phyloP scores from a whole-genome alignment of 2,797 vertebrate species.

The Crax fasciolata region DNA sequence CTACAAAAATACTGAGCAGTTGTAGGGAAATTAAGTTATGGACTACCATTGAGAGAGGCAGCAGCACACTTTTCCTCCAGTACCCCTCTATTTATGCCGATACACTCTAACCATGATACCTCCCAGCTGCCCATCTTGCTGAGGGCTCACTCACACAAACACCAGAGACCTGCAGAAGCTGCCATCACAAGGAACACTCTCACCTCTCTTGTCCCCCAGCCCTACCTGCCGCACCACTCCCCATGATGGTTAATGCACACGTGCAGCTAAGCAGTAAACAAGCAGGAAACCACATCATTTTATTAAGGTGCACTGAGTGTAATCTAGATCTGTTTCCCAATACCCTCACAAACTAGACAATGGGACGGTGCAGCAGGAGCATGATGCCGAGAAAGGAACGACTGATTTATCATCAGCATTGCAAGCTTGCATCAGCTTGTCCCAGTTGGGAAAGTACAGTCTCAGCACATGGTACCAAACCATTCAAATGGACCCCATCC shows the following conservation, averaged over 20 bases:
- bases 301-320: not conserved
- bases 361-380: not conserved
- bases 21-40: not conserved
- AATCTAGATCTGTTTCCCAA: not conserved
- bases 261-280: not conserved
- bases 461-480: not conserved
- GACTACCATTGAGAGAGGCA: not conserved
- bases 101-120: not conserved
- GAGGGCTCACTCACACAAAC: not conserved
- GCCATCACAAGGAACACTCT: not conserved
- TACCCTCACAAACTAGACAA: not conserved
- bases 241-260: accelerated
- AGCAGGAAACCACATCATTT: not conserved
- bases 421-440: not conserved
- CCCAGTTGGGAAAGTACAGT: not conserved
- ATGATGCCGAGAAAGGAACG: not conserved
- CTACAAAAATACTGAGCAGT: not conserved
- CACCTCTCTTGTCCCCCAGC: not conserved
- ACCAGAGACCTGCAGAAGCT: not conserved
- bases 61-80: not conserved
- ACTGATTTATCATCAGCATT: not conserved
- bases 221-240: not conserved
- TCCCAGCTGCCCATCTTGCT: not conserved
- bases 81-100: not conserved
- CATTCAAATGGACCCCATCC: not conserved